Evolutionary conservation across 2,888 invertebrate species (phyloP), one percentile per base, ranked within the genome.

Genomic region (Mechanitis mazaeus): DNA sequence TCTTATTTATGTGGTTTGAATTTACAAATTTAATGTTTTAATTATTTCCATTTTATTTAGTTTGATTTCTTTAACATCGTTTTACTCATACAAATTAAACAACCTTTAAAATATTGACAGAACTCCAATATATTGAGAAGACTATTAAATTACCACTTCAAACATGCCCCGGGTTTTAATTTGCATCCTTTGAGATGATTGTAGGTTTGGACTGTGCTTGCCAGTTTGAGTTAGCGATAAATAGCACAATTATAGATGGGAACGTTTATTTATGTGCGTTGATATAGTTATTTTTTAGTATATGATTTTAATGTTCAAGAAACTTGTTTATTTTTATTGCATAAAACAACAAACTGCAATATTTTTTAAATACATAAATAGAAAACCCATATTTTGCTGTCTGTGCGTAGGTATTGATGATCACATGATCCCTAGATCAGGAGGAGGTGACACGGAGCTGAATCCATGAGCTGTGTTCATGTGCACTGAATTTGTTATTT

Each of bases 111-210:
- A n/a, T 31, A 11, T 11, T 11, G 28, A 9, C 50, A 31, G 9
- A 50, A 50, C 31, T 50, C 50, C n/a, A 31, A 31, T n/a, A 31
- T 50, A 31, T 50, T 28, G 9, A 31, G 58, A 57, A 59, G 53
- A 38, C 59, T 54, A 42, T 60, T 58, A 64, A 66, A 66, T 64
- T 64, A 54, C 64, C 35, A n/a, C 38, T 58, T 56, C 57, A 46
- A 55, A 55, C 45, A 46, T 56, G 64, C 64, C 61, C 33, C 47
- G 45, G 64, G 66, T 55, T 60, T 61, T 64, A 61, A 64, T 64
- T 66, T 64, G 66, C 64, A 58, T 61, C 54, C 57, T 42, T 11
- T 50, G 3, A 50, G 50, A 31, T 50, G 50, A 50, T 50, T 50
- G 50, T 50, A 3, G 50, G 50, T 31, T 50, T 7, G 42, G 50